These are phyloP conservation scores for Plutomurus gul DNA, from an alignment of 1,140 invertebrate genomes.

Conservation along the genomic window DNA sequence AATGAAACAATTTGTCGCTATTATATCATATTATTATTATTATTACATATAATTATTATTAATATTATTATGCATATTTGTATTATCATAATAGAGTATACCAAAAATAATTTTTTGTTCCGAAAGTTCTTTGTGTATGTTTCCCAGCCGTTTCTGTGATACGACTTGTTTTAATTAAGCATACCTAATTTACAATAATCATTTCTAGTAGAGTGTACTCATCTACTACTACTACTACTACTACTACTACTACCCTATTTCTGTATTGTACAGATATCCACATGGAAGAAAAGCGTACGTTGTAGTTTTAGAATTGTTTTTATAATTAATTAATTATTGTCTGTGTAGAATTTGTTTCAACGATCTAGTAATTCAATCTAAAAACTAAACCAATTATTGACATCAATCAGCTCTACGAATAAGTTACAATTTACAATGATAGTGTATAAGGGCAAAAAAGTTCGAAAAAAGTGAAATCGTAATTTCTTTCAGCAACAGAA, in stretches of 20 bases:
- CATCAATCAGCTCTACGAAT: neutral
- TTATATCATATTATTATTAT: neutral
- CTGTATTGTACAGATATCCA: neutral
- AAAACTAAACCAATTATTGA: neutral
- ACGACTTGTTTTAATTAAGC: slow-evolving; percentile 7
- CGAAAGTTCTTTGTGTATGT: slow-evolving; percentile 17
- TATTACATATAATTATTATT: neutral
- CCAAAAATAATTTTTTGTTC: slow-evolving; percentile 16
- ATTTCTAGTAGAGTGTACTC: neutral
- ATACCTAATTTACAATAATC: neutral
- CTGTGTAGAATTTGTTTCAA: too few relatives aligned
- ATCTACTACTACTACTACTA: neutral
- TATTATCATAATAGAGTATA: neutral
- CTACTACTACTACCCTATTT: neutral
- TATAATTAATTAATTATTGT: too few relatives aligned
- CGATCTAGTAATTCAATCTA: too few relatives aligned
- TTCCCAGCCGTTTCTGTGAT: slow-evolving; percentile 33
- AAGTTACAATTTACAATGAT: neutral
- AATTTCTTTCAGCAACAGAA: neutral
- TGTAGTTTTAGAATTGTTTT: too few relatives aligned
- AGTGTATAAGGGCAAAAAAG: neutral
- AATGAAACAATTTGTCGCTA: slow-evolving; percentile 39
- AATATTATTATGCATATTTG: neutral
- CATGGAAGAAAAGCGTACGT: too few relatives aligned
- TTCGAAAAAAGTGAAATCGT: neutral